Evolutionary conservation across 1,140 invertebrate genomes (phyloP), one percentile per base, ranked within the genome.

Genomic region (Caerostris extrusa): DNA sequence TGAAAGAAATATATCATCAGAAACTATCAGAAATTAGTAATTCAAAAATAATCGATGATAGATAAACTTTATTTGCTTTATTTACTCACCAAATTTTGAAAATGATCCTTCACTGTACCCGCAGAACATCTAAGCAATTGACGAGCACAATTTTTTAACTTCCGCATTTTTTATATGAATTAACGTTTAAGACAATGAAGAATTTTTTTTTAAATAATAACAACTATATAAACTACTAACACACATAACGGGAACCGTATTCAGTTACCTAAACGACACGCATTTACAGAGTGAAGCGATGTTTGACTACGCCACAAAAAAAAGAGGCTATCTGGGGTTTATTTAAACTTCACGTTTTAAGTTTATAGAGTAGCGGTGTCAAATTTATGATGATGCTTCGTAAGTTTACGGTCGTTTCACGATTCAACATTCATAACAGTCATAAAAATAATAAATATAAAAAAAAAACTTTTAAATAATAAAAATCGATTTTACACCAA

Each of bases 401-500:
- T 14, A 71, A 77, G 12, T 53, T 77, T 77, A 77, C 8, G 71
- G 34, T 53, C 53, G 50, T 77, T 77, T 77, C 53, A 77, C 50
- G 71, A 77, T 34, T 77, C 71, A 50, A 77, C 71, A 50, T 53
- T 34, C 71, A 77, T 77, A 77, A 50, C 71, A 77, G 8, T 3
- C 50, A 12, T 50, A 77, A 77, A 77, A 34, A 14, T n/a, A 7
- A 67, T 4, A 4, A 71, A 34, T 34, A 19, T 8, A 50, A 50
- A 50, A 77, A 77, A 77, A 77, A 7, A 77, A 77, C 1, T 5
- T 67, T 77, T 50, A 77, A 53, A 67, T 53, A 50, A 77, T 77
- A 50, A 77, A 77, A 53, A 77, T 77, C 71, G 71, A 77, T 77
- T 77, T 77, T 77, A 77, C 14, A 50, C 53, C 71, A 12, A 77